Percentiles rank a stretch among this genome's conserved stretches.
These are phyloP conservation scores for Ophion ellenae DNA, from an alignment of 2,888 invertebrate species.

Conservation along the genomic window DNA sequence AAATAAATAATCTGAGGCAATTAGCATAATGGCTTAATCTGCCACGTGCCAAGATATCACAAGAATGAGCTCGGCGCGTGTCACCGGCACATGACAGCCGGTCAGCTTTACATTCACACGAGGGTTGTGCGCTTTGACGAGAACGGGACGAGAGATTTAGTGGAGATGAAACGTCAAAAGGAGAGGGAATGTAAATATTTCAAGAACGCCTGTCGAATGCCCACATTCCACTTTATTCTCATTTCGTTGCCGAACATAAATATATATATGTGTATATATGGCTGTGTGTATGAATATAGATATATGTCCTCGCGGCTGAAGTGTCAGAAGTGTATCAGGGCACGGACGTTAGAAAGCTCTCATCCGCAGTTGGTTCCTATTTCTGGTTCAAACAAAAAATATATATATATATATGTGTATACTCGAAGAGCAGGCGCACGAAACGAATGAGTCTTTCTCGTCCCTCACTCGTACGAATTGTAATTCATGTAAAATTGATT, in stretches of 20 bases:
- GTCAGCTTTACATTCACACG: conserved; percentile 26
- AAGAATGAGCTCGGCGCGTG: conserved; percentile 50
- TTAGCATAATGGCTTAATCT: conserved; percentile 49
- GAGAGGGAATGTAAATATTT: conserved; percentile 51
- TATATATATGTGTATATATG: too few relatives aligned
- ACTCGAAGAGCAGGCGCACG: not conserved
- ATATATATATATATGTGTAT: not conserved
- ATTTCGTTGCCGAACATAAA: conserved; percentile 20
- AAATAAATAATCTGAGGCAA: conserved; percentile 47
- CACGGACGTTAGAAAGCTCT: conserved; percentile 39
- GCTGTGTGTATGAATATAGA: too few relatives aligned
- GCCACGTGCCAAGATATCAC: conserved; percentile 17
- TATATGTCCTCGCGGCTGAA: not conserved
- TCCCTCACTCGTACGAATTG: conserved; percentile 1
- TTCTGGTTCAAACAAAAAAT: conserved; percentile 19
- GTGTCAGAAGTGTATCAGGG: conserved; percentile 33
- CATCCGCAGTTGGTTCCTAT: conserved; percentile 31
- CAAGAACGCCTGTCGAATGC: conserved; percentile 44
- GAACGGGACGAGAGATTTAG: conserved; percentile 54
- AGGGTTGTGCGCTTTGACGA: conserved; percentile 36
- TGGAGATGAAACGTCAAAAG: conserved; percentile 56
- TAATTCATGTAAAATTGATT: not conserved
- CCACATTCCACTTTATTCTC: conserved; percentile 41
- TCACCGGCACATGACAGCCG: conserved; percentile 31
- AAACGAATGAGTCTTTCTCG: conserved; percentile 6